Conservation (phyloP, 2,888 invertebrate genomes). For the Molorchus minor region DNA sequence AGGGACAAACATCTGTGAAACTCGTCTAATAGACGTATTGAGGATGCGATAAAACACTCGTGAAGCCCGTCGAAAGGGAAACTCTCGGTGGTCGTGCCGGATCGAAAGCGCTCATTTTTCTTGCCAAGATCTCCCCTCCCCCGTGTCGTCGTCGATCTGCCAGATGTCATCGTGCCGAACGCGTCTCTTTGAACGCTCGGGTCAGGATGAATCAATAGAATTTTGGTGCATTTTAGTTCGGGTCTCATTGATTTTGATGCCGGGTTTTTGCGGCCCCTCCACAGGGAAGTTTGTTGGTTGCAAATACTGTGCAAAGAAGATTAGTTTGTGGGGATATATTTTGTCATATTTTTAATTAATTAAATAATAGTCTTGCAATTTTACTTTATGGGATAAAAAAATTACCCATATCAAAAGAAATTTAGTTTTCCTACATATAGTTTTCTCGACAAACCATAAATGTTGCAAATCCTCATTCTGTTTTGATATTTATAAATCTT, state of each 20-base stretch:
- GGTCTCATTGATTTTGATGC: slow-evolving; percentile 24
- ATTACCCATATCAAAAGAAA: no score
- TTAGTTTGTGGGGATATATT: no score
- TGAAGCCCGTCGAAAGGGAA: slow-evolving; percentile 29
- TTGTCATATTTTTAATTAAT: no score
- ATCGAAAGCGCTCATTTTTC: slow-evolving; percentile 38
- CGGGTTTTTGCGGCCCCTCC: slow-evolving; percentile 4
- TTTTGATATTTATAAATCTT: no score
- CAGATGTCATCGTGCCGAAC: slow-evolving; percentile 52
- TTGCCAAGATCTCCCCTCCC: slow-evolving; percentile 41
- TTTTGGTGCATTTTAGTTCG: slow-evolving; percentile 27
- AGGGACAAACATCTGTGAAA: neutral
- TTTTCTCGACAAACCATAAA: no score
- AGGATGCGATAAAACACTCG: slow-evolving; percentile 21
- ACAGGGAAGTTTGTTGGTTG: no score
- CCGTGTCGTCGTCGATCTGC: slow-evolving; percentile 44
- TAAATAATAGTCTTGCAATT: no score
- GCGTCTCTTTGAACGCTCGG: slow-evolving; percentile 27
- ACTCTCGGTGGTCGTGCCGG: slow-evolving; percentile 34
- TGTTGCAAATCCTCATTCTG: no score
- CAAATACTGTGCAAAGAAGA: no score
- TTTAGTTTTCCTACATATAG: no score
- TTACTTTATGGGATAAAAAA: no score
- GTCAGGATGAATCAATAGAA: slow-evolving; percentile 32
- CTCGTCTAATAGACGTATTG: slow-evolving; percentile 13